Conservation (phyloP, 2,888 invertebrate species). For the Orgyia antiqua region DNA sequence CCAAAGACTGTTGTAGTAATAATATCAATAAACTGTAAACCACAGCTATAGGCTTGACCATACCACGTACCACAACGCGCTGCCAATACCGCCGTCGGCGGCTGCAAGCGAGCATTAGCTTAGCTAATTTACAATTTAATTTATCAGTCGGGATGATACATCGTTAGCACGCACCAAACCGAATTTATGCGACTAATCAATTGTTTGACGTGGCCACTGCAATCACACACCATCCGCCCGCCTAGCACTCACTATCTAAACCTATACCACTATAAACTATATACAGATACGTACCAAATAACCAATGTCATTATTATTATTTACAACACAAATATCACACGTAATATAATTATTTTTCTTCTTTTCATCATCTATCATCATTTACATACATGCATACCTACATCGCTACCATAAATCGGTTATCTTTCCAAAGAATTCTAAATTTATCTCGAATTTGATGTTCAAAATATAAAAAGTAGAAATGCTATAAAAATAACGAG, state of each 20-base stretch:
- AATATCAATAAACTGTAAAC: slow-evolving; percentile 32
- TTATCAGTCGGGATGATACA: slow-evolving; percentile 75
- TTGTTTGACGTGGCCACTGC: slow-evolving; percentile 76
- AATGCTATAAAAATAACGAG: no score
- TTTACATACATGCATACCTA: no score
- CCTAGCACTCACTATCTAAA: slow-evolving; percentile 14
- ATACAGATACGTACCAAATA: background rate
- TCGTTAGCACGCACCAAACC: slow-evolving; percentile 76
- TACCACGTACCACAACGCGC: slow-evolving; percentile 28
- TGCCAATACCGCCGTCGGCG: slow-evolving; percentile 11
- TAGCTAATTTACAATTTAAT: slow-evolving; percentile 78
- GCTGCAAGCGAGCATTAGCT: slow-evolving; percentile 63
- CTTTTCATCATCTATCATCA: no score
- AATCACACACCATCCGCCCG: slow-evolving; percentile 60
- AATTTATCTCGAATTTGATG: no score
- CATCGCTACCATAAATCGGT: no score
- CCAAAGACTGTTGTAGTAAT: no score
- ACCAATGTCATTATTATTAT: no score
- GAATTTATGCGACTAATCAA: slow-evolving; percentile 78
- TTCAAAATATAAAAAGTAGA: no score
- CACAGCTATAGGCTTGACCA: slow-evolving; percentile 19
- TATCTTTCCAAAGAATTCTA: no score
- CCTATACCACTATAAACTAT: slow-evolving; percentile 1
- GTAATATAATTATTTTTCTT: no score
- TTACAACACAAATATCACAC: no score